phyloP scores from a whole-genome alignment of 2,797 vertebrate genomes.

The Catamblyrhynchus diadema region DNA sequence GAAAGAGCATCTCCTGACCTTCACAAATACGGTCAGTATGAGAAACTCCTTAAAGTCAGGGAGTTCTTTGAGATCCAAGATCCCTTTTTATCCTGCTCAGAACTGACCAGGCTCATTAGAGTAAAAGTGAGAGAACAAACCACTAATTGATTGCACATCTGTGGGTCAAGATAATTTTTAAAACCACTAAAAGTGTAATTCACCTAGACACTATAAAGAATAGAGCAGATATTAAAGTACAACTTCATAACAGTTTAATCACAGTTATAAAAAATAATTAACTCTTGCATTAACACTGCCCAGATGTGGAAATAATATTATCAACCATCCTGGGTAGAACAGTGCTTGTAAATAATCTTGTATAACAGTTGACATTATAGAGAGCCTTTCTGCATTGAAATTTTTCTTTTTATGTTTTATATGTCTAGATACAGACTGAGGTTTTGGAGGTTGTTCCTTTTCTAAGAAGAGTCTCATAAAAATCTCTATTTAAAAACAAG shows the following conservation, averaged over 20 bases:
- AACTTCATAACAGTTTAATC: background rate
- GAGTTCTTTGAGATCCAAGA: background rate
- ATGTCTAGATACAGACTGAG: background rate
- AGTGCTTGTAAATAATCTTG: conserved; percentile 32
- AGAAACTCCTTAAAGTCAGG: background rate
- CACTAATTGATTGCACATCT: background rate
- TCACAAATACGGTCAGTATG: background rate
- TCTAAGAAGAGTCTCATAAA: background rate
- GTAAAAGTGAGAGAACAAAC: conserved; percentile 18
- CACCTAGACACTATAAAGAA: background rate
- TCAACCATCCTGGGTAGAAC: background rate
- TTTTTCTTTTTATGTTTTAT: background rate
- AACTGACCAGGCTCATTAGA: background rate
- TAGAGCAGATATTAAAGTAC: background rate
- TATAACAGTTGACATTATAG: background rate
- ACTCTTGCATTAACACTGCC: background rate
- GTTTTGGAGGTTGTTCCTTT: background rate
- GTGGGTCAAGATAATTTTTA: background rate
- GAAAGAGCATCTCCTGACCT: background rate
- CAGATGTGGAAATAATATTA: conserved; percentile 21
- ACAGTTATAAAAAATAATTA: conserved; percentile 39
- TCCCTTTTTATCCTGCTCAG: background rate
- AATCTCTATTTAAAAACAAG: background rate
- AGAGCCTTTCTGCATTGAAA: background rate
- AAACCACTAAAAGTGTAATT: background rate